Base-by-base conservation (phyloP, 2,113 vertebrate genomes). In the Syngnathoides biaculeatus region DNA sequence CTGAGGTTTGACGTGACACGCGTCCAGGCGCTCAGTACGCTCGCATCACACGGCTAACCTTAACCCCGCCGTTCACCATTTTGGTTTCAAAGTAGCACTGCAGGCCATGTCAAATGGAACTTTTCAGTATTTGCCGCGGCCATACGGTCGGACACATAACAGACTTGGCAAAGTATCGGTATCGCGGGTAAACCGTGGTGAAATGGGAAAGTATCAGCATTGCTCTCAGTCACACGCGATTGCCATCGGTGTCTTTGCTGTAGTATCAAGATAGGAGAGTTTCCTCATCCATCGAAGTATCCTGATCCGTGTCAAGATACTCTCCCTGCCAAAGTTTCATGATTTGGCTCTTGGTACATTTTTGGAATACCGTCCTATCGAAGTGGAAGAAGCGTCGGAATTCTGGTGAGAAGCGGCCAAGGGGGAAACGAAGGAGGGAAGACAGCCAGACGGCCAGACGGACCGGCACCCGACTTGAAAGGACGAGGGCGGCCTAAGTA, bases 401-500 rank as follows among this genome's bases (percentile, higher is more conserved):
- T 8, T 22, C 48, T 22, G 10, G 20, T 22, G 6, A 22, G 20
- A n/a, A 11, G 8, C n/a, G 2, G 15, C 7, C 45, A 48, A 48
- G 47, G 64, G 64, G 71, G 68, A 48, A n/a, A 81, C 68, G 58
- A 75, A 72, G 72, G 40, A 67, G 67, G 63, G n/a, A 43, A 66
- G 72, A 40, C 78, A 78, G 68, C 55, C 66, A 64, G 42, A 50
- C 53, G 60, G 64, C 47, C 17, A 80, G 67, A 15, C 20, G 22
- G 1, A 52, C 20, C 11, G 45, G 17, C 15, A 47, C 45, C 45
- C 75, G 78, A 75, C 70, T 79, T 60, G 40, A 72, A 71, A 69
- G 57, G 61, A 74, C 55, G 52, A 15, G 67, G 76, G 65, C 67
- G 38, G 66, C 56, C 50, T 85, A 85, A 82, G 72, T 77, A 79